Conservation (phyloP, 1,140 invertebrate species). For the Paraescarpia echinospica region DNA sequence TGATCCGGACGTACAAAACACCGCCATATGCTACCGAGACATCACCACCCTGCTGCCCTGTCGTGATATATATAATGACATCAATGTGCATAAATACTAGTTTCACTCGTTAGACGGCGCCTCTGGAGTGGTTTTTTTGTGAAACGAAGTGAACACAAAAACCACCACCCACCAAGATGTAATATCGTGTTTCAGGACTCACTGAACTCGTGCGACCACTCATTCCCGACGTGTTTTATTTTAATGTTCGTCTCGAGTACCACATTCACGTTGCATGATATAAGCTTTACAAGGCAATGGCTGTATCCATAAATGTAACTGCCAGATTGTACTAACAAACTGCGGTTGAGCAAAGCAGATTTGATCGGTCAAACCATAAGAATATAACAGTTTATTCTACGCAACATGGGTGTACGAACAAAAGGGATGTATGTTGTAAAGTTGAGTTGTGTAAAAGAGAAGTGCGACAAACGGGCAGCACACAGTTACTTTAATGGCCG, state of each 20-base stretch:
- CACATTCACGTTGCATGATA: neutral
- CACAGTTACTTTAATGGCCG: neutral
- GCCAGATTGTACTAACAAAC: neutral
- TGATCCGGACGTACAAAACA: no score
- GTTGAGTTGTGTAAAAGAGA: neutral
- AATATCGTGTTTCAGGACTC: no score
- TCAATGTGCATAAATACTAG: no score
- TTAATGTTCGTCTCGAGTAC: neutral
- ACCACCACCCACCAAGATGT: no score
- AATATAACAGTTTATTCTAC: neutral
- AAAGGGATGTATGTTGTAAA: neutral
- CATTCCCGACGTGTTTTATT: neutral
- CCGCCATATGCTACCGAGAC: no score
- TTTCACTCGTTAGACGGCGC: no score
- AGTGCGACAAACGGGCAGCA: neutral
- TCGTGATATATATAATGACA: no score
- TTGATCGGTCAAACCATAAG: neutral
- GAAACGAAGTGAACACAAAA: no score
- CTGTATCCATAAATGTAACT: neutral
- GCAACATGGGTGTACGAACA: neutral
- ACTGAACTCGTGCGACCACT: no score
- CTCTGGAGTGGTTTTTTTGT: no score
- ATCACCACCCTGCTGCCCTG: no score
- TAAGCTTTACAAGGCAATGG: neutral
- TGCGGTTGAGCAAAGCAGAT: neutral